Percentiles rank a stretch among this genome's conserved stretches.
These are phyloP conservation scores for Holcopasites calliopsidis DNA, from an alignment of 1,140 invertebrate genomes.

Conservation along the genomic window DNA sequence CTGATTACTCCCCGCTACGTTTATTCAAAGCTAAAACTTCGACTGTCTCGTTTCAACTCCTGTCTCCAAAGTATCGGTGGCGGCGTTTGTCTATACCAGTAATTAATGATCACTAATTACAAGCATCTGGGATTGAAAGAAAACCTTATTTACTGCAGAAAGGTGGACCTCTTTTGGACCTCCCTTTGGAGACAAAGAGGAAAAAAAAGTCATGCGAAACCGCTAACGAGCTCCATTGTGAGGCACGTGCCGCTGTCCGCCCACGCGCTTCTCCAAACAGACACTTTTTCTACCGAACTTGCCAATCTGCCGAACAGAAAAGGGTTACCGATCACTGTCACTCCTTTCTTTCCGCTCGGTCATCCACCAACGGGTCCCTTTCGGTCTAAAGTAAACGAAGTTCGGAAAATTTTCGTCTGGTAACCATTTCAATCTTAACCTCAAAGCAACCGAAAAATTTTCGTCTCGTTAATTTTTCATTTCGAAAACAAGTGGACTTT, in stretches of 20 bases:
- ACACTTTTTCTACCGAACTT: conserved; percentile 44
- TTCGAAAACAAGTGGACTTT: no score
- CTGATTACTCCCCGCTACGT: no score
- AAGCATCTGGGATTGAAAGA: conserved; percentile 47
- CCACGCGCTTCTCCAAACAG: conserved; percentile 60
- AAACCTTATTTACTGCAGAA: conserved; percentile 63
- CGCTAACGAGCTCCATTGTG: conserved; percentile 66
- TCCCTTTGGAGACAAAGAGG: conserved; percentile 51
- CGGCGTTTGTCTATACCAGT: conserved; percentile 2
- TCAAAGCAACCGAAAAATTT: no score
- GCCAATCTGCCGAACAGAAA: conserved; percentile 36
- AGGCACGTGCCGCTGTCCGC: conserved; percentile 68
- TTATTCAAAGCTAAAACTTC: no score
- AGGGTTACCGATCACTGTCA: conserved; percentile 46
- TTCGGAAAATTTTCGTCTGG: not conserved
- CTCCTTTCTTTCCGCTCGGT: not conserved
- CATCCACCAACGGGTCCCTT: not conserved
- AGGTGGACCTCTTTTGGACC: no score
- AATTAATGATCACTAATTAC: conserved; percentile 58
- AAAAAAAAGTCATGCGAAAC: conserved; percentile 56
- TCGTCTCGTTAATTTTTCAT: no score
- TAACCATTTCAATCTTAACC: not conserved
- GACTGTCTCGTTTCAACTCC: not conserved
- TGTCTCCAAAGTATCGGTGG: not conserved
- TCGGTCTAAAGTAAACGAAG: not conserved